Conservation (phyloP, 2,888 invertebrate species). For the Andrena haemorrhoa region DNA sequence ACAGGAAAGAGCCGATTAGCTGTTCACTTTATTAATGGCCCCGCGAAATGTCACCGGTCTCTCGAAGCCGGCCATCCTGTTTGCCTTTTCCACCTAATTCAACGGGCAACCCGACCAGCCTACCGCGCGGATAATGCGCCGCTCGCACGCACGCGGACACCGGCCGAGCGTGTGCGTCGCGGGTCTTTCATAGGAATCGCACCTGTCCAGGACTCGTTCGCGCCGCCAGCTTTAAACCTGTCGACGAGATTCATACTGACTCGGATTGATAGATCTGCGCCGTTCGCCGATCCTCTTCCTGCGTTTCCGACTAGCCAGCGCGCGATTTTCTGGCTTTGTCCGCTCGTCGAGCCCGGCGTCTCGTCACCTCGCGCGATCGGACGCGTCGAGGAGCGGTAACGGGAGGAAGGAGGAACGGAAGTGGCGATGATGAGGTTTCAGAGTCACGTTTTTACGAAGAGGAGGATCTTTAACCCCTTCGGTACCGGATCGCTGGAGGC, state of each 20-base stretch:
- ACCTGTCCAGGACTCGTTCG: conserved; percentile 77
- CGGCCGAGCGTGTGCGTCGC: conserved; percentile 22
- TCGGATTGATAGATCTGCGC: conserved; percentile 78
- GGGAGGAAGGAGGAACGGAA: conserved; percentile 23
- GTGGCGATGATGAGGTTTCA: conserved; percentile 25
- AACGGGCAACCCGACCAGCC: conserved; percentile 53
- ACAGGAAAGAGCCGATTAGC: conserved; percentile 40
- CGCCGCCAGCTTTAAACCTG: conserved; percentile 77
- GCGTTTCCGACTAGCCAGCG: conserved; percentile 41
- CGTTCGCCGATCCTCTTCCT: conserved; percentile 60
- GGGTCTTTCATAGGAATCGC: conserved; percentile 76
- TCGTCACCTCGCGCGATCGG: conserved; percentile 43
- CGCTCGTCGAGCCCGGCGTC: conserved; percentile 24
- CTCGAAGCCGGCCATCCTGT: conserved; percentile 67
- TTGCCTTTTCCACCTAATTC: conserved; percentile 75
- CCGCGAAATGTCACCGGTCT: conserved; percentile 64
- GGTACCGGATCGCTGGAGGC: neutral
- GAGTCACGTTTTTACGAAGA: neutral
- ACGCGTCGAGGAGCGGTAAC: neutral
- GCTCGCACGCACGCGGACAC: conserved; percentile 19
- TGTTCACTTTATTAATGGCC: conserved; percentile 72
- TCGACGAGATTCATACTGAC: conserved; percentile 78
- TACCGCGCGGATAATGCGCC: conserved; percentile 44
- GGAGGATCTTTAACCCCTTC: neutral
- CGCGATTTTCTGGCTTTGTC: conserved; percentile 37